These are phyloP conservation scores for Carpatolechia fugitivella DNA, from an alignment of 2,888 invertebrate species.

Conservation along the genomic window DNA sequence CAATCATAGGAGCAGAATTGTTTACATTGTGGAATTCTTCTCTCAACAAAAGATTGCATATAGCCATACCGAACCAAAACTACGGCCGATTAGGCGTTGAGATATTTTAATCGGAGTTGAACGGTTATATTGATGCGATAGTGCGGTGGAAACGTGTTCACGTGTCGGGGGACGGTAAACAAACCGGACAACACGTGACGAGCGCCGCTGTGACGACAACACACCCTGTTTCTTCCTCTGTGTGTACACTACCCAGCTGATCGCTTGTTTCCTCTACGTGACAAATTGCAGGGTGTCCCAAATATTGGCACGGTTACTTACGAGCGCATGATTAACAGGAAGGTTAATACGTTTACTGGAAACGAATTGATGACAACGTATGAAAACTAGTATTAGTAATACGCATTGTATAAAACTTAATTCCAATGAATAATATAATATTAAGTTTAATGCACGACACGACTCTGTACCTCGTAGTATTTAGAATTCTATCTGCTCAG, in stretches of 20 bases:
- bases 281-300: slow-evolving; percentile 1
- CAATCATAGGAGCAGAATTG: too few species aligned
- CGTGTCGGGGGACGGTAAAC: slow-evolving; percentile 41
- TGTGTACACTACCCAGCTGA: slow-evolving; percentile 4
- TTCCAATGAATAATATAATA: too few species aligned
- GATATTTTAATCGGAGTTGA: slow-evolving; percentile 19
- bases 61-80: too few species aligned
- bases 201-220: slow-evolving; percentile 4
- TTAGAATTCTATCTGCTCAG: slow-evolving; percentile 1
- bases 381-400: not conserved
- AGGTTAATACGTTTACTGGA: not conserved
- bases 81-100: not conserved
- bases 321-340: not conserved
- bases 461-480: not conserved
- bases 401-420: not conserved
- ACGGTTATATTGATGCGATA: slow-evolving; percentile 26
- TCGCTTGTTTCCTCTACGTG: not conserved
- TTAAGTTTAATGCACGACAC: not conserved
- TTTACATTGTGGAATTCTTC: too few species aligned
- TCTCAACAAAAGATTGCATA: too few species aligned
- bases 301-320: not conserved
- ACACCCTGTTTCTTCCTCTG: not conserved
- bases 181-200: slow-evolving; percentile 49
- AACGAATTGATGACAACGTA: not conserved
- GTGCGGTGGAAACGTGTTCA: slow-evolving; percentile 34